Conservation (phyloP, 2,113 vertebrate genomes). For the Peromyscus maniculatus region DNA sequence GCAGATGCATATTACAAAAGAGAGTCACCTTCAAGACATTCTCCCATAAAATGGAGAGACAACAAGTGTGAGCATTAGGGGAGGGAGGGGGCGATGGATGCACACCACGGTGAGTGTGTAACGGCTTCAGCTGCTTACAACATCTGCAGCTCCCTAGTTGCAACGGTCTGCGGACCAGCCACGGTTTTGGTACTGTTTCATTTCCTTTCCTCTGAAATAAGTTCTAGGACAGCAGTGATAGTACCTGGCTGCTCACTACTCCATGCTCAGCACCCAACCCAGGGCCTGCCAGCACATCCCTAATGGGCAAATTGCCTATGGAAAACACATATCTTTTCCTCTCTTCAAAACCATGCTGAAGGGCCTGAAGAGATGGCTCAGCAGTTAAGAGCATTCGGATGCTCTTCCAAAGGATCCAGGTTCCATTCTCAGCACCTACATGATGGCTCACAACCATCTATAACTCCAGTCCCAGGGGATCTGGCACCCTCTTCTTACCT, state of each 20-base stretch:
- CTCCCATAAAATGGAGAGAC: not conserved
- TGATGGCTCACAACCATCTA: not conserved
- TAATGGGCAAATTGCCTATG: not conserved
- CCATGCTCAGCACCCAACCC: not conserved
- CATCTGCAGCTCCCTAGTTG: not conserved
- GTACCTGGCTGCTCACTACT: not conserved
- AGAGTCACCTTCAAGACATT: not conserved
- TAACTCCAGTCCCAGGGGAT: not conserved
- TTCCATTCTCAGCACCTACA: not conserved
- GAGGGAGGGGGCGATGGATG: not conserved
- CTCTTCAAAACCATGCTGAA: not conserved
- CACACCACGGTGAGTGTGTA: not conserved
- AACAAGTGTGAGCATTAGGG: not conserved
- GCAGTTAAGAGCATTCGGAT: not conserved
- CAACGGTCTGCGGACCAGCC: not conserved
- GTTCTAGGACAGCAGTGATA: not conserved
- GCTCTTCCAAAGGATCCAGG: not conserved
- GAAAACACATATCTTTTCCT: not conserved
- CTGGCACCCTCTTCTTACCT: too few relatives aligned
- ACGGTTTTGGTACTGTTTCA: not conserved
- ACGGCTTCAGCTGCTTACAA: not conserved
- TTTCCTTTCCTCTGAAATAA: constrained; percentile 6
- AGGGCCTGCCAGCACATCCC: not conserved
- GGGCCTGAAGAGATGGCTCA: not conserved
- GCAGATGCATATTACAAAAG: constrained; percentile 28